These are phyloP conservation scores for Eudorcas thomsonii DNA, from an alignment of 2,113 vertebrate species.

Conservation along the genomic window DNA sequence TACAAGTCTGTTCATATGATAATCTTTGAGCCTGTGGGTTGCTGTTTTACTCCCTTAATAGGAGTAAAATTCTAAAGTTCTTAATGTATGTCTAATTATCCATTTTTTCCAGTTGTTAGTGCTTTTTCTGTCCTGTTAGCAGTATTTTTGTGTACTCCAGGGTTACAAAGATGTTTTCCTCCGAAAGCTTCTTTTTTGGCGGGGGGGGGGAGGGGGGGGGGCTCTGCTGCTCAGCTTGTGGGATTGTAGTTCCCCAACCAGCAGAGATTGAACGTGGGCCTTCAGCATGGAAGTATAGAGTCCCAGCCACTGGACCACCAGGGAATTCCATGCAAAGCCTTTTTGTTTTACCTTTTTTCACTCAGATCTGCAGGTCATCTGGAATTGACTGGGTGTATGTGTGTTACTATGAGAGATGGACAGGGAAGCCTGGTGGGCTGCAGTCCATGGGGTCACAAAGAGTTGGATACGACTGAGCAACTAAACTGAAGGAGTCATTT, in stretches of 20 bases:
- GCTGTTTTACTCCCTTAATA: not conserved
- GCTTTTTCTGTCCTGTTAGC: not conserved
- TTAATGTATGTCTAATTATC: not conserved
- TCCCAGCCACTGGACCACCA: not conserved
- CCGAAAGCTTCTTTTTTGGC: not conserved
- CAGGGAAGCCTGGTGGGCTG: not conserved
- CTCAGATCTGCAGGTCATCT: not conserved
- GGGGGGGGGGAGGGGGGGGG: rapidly evolving
- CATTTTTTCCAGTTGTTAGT: not conserved
- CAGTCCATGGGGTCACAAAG: not conserved
- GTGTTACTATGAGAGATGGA: not conserved
- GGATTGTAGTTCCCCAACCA: not conserved
- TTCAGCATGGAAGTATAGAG: not conserved
- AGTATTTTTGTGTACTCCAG: not conserved
- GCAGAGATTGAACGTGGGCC: not conserved
- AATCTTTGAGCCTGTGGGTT: not conserved
- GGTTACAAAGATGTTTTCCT: not conserved
- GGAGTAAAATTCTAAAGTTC: not conserved
- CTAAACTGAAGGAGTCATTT: not conserved
- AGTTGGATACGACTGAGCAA: not conserved
- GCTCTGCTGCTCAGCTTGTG: not conserved
- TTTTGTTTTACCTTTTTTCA: not conserved
- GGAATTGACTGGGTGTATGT: not conserved
- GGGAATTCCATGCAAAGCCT: not conserved
- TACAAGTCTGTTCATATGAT: not conserved